Percentiles rank a stretch among this genome's conserved stretches.
Conservation (phyloP, 2,888 invertebrate species). For the Pteria penguin region DNA sequence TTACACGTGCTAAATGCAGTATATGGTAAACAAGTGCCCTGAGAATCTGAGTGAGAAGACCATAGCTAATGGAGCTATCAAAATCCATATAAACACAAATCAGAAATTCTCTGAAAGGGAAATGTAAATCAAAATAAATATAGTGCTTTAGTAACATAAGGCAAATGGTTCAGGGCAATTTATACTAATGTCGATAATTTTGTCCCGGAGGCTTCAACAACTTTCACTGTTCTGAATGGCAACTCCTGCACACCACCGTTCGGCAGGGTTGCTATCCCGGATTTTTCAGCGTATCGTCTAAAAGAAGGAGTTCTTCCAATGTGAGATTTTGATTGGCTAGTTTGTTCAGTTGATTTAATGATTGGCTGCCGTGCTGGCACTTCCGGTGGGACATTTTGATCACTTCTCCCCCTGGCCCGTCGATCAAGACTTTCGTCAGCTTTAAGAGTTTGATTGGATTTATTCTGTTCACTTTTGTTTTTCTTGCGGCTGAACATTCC, state of each 20-base stretch:
- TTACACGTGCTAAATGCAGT: too few relatives aligned
- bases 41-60: too few relatives aligned
- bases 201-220: constrained; percentile 30
- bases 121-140: too few relatives aligned
- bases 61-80: too few relatives aligned
- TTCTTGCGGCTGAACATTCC: constrained; percentile 41
- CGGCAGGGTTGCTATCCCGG: constrained; percentile 7
- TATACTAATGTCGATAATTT: constrained; percentile 38
- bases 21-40: too few relatives aligned
- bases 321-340: background rate
- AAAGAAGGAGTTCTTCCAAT: background rate
- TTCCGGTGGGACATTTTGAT: constrained; percentile 8
- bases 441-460: background rate
- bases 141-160: too few relatives aligned
- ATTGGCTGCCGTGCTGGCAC: constrained; percentile 18
- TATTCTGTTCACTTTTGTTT: constrained; percentile 22
- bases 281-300: constrained; percentile 18
- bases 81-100: too few relatives aligned
- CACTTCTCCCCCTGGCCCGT: background rate
- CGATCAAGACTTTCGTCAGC: too few relatives aligned
- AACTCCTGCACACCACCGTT: constrained; percentile 11
- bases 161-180: too few relatives aligned
- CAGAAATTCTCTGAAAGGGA: too few relatives aligned
- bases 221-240: constrained; percentile 33
- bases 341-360: constrained; percentile 25